Conservation (phyloP, 2,797 vertebrate species). For the Mycteria americana region DNA sequence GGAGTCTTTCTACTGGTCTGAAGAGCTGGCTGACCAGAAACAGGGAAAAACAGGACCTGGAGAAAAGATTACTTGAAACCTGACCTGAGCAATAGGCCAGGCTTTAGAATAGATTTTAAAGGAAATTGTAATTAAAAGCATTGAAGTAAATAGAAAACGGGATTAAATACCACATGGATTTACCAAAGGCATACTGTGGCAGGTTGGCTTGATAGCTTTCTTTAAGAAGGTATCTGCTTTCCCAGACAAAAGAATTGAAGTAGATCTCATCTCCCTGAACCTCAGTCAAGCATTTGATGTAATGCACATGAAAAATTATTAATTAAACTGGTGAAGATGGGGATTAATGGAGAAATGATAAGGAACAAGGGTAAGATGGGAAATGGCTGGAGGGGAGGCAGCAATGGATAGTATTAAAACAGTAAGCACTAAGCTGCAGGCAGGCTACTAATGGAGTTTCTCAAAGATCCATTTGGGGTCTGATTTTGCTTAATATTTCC, state of each 20-base stretch:
- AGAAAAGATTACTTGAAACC: neutral
- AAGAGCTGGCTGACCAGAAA: neutral
- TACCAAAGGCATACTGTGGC: neutral
- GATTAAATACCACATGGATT: constrained; percentile 23
- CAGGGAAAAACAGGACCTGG: neutral
- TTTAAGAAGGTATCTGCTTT: constrained; percentile 8
- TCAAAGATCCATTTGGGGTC: constrained; percentile 55
- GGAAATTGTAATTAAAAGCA: constrained; percentile 37
- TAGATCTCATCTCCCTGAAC: constrained; percentile 47
- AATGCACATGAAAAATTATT: constrained; percentile 59
- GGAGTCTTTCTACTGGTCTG: neutral
- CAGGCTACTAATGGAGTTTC: constrained; percentile 54
- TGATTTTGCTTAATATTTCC: constrained; percentile 57
- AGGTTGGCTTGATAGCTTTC: neutral
- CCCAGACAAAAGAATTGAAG: constrained; percentile 47
- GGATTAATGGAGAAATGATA: constrained; percentile 60
- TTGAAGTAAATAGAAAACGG: neutral
- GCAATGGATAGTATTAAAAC: constrained; percentile 23
- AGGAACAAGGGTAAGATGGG: constrained; percentile 33
- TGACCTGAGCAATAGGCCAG: neutral
- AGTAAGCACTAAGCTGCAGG: constrained; percentile 47
- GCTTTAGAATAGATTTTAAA: constrained; percentile 20
- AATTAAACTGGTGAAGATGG: constrained; percentile 55
- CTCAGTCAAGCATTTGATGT: constrained; percentile 39
- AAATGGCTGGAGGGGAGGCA: constrained; percentile 54